phyloP scores from a whole-genome alignment of 2,797 vertebrate species.

The Molossus alvarezi region DNA sequence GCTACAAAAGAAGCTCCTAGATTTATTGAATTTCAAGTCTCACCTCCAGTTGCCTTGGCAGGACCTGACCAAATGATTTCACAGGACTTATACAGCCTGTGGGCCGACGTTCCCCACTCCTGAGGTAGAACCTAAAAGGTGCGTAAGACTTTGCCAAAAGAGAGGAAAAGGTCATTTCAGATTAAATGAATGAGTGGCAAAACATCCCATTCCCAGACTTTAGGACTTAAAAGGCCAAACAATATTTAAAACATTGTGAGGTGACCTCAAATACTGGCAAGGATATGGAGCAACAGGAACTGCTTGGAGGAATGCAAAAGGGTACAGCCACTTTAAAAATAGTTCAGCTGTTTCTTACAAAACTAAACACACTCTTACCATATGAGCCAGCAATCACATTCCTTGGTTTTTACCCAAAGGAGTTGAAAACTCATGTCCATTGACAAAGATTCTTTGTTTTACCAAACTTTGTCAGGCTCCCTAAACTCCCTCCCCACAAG shows the following conservation, averaged over 20 bases:
- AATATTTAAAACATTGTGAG: neutral
- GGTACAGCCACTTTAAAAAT: neutral
- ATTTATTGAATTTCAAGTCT: no score
- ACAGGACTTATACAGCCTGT: no score
- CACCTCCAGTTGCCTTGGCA: no score
- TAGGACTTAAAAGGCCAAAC: slow-evolving; percentile 2
- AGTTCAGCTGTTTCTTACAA: neutral
- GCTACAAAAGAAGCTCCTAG: no score
- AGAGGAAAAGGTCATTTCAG: neutral
- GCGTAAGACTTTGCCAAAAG: neutral
- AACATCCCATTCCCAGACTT: neutral
- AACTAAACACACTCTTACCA: neutral
- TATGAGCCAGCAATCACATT: neutral
- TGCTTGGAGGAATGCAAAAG: neutral
- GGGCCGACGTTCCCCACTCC: no score
- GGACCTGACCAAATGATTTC: no score
- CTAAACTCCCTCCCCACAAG: neutral
- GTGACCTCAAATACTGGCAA: neutral
- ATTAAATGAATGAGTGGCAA: neutral
- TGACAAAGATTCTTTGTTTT: neutral
- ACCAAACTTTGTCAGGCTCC: neutral
- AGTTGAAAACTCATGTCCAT: neutral
- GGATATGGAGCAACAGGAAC: neutral
- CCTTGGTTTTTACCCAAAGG: neutral
- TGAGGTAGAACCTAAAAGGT: neutral